Evolutionary conservation across 2,888 invertebrate species (phyloP).

Genomic region (Caenorhabditis sinica): DNA sequence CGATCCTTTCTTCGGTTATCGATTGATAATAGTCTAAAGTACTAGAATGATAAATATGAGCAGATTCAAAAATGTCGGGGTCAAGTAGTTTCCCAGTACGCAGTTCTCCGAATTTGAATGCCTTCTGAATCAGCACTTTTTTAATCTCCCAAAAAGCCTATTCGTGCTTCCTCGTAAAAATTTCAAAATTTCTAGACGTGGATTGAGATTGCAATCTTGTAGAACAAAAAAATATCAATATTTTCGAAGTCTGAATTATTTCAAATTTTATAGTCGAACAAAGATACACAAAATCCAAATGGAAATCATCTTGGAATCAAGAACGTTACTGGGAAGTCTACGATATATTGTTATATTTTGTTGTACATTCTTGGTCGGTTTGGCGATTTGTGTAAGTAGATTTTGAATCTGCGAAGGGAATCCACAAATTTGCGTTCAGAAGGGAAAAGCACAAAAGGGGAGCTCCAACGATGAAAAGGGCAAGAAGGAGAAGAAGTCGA

Average conservation of each 20-base stretch:
- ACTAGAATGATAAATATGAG: no score
- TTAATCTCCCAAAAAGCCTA: no score
- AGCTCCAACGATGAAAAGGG: background rate
- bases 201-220: no score
- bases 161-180: no score
- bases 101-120: no score
- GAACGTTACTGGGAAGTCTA: slow-evolving; percentile 9
- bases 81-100: no score
- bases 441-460: background rate
- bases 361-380: background rate
- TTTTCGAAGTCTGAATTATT: background rate
- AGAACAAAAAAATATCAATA: background rate
- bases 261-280: background rate
- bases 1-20: no score
- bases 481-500: slow-evolving; percentile 1
- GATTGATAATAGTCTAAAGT: no score
- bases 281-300: background rate
- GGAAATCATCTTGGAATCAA: slow-evolving; percentile 6
- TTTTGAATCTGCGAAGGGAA: background rate
- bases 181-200: no score
- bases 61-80: no score
- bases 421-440: background rate
- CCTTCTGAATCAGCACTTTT: no score
- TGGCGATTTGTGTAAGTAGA: slow-evolving; percentile 10
- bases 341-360: background rate